Conservation (phyloP, 2,888 invertebrate genomes). For the Malthinus flaveolus region DNA sequence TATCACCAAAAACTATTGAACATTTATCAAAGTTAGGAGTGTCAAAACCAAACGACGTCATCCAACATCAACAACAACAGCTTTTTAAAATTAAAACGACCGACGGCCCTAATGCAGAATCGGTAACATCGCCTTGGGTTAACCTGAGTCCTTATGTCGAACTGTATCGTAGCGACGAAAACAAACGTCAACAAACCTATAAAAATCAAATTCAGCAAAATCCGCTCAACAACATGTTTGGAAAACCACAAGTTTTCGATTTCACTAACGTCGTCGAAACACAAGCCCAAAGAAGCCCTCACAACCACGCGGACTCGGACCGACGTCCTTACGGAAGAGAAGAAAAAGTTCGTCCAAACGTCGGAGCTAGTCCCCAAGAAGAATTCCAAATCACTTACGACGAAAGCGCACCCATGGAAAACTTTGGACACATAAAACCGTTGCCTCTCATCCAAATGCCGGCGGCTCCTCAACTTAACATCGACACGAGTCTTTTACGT, state of each 20-base stretch:
- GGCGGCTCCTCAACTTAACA: too few species aligned
- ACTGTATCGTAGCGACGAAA: slow-evolving; percentile 41
- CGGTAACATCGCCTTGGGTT: slow-evolving; percentile 37
- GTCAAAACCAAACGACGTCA: slow-evolving; percentile 4
- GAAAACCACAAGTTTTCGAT: slow-evolving; percentile 56
- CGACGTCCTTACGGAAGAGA: not conserved
- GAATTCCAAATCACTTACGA: too few species aligned
- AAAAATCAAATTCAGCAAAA: slow-evolving; percentile 13
- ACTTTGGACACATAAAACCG: too few species aligned
- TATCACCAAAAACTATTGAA: slow-evolving; percentile 30
- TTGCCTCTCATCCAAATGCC: too few species aligned
- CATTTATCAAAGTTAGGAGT: slow-evolving; percentile 28
- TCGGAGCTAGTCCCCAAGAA: too few species aligned
- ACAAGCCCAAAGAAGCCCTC: not conserved
- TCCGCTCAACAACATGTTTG: slow-evolving; percentile 55
- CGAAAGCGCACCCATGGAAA: too few species aligned
- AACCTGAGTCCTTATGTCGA: slow-evolving; percentile 45
- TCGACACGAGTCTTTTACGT: slow-evolving; percentile 33
- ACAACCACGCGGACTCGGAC: not conserved
- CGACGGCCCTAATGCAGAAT: not conserved
- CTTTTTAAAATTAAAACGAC: not conserved
- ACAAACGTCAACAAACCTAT: slow-evolving; percentile 1
- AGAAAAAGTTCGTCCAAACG: not conserved
- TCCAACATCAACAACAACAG: not conserved
- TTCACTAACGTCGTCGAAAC: slow-evolving; percentile 51